Percentiles rank a stretch among this genome's conserved stretches.
Evolutionary conservation across 2,113 vertebrate genomes (phyloP).

Genomic region (Phylloscopus trochiloides): DNA sequence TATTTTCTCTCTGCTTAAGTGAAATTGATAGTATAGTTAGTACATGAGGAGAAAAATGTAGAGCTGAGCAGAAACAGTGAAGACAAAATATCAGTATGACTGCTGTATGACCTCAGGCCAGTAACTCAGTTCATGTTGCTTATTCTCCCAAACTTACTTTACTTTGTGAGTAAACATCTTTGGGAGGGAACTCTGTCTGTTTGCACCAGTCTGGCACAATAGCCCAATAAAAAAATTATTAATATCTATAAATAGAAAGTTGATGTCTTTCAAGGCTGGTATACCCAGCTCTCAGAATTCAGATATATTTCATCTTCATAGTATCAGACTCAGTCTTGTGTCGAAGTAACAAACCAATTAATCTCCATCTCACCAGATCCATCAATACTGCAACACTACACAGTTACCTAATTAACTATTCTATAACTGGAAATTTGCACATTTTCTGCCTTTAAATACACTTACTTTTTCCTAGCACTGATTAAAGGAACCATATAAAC

Average conservation of each 20-base stretch:
- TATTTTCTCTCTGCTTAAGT: background rate
- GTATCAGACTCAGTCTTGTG: background rate
- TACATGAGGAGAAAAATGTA: background rate
- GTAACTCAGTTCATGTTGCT: background rate
- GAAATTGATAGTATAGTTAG: background rate
- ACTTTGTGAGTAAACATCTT: background rate
- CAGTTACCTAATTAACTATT: background rate
- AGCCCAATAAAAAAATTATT: background rate
- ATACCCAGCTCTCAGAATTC: background rate
- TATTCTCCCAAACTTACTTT: background rate
- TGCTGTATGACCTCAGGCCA: background rate
- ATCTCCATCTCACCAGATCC: background rate
- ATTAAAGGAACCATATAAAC: background rate
- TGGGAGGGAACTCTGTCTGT: background rate
- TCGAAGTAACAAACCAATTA: background rate
- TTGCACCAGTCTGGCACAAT: background rate
- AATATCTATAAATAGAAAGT: background rate
- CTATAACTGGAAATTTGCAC: background rate
- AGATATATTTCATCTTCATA: background rate
- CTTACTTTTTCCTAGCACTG: background rate
- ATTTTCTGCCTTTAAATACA: background rate
- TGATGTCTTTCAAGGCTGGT: background rate
- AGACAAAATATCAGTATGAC: background rate
- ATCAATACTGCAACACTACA: background rate
- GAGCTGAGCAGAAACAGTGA: background rate